These are phyloP conservation scores for Melanargia galathea DNA, from an alignment of 2,888 invertebrate genomes.

Conservation along the genomic window DNA sequence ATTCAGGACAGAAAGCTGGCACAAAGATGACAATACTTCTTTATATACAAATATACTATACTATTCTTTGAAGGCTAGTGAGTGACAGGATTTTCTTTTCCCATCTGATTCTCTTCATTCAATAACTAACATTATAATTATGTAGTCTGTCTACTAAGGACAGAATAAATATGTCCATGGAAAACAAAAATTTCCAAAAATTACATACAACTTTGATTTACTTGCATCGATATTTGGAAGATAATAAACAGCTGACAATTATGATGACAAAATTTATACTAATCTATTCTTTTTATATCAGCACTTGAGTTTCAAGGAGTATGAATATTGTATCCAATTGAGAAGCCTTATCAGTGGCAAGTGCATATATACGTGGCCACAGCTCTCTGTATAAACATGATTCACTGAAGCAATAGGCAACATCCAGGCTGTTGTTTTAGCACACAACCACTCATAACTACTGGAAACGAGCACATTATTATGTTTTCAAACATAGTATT, in stretches of 20 bases:
- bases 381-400: slow-evolving; percentile 15
- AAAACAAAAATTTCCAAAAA: no score
- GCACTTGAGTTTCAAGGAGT: slow-evolving; percentile 1
- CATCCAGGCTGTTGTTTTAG: slow-evolving; percentile 22
- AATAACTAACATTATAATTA: no score
- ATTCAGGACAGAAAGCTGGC: no score
- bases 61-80: no score
- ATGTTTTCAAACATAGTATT: not conserved
- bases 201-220: not conserved
- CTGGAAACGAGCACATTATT: not conserved
- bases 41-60: no score
- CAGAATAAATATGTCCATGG: no score
- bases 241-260: not conserved
- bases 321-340: not conserved
- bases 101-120: no score
- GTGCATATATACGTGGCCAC: not conserved
- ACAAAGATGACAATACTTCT: no score
- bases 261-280: not conserved
- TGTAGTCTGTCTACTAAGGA: no score
- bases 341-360: slow-evolving; percentile 3
- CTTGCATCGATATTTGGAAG: not conserved
- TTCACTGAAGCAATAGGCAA: slow-evolving; percentile 29
- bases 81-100: no score
- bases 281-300: slow-evolving; percentile 4
- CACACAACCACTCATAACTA: not conserved